Evolutionary conservation across 1,140 invertebrate genomes (phyloP).

Genomic region (Zaprionus ghesquierei): DNA sequence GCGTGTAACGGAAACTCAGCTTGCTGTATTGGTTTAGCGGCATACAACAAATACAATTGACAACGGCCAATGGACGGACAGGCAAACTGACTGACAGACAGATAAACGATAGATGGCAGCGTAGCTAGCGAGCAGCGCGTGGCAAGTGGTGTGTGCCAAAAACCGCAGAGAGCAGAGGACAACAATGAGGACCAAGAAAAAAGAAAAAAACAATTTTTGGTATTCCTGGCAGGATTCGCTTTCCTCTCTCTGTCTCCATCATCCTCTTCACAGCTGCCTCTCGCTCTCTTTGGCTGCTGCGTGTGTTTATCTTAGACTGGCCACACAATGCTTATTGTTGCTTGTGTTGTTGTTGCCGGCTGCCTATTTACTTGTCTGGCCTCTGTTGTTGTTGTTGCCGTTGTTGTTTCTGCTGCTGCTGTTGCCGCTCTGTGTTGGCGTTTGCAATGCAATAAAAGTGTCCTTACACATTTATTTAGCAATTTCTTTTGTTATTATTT

Average conservation of each 20-base stretch:
- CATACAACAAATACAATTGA: slow-evolving; percentile 62
- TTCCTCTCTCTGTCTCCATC: not conserved
- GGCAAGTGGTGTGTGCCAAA: slow-evolving; percentile 33
- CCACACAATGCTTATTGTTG: slow-evolving; percentile 73
- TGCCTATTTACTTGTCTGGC: slow-evolving; percentile 67
- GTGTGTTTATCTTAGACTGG: slow-evolving; percentile 72
- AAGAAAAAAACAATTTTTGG: slow-evolving; percentile 34
- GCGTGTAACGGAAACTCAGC: slow-evolving; percentile 55
- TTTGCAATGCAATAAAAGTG: slow-evolving; percentile 78
- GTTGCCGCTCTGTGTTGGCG: slow-evolving; percentile 35
- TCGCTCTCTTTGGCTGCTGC: slow-evolving; percentile 8
- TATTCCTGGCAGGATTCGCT: slow-evolving; percentile 25
- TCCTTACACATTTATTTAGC: slow-evolving; percentile 79
- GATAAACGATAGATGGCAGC: not conserved
- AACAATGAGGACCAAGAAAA: not conserved
- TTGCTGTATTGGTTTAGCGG: slow-evolving; percentile 59
- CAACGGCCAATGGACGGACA: slow-evolving; percentile 22
- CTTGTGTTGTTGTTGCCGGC: slow-evolving; percentile 50
- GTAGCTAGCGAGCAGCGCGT: slow-evolving; percentile 3
- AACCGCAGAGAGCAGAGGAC: slow-evolving; percentile 11
- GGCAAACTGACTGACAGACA: not conserved
- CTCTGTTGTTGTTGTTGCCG: slow-evolving; percentile 12
- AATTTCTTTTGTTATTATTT: slow-evolving; percentile 80
- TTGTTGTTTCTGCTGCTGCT: slow-evolving; percentile 14
- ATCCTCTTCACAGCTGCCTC: not conserved